A percentile compares a stretch with the other conserved stretches of the same genome.
Conservation (phyloP, 2,797 vertebrate genomes). For the Trichosurus vulpecula region DNA sequence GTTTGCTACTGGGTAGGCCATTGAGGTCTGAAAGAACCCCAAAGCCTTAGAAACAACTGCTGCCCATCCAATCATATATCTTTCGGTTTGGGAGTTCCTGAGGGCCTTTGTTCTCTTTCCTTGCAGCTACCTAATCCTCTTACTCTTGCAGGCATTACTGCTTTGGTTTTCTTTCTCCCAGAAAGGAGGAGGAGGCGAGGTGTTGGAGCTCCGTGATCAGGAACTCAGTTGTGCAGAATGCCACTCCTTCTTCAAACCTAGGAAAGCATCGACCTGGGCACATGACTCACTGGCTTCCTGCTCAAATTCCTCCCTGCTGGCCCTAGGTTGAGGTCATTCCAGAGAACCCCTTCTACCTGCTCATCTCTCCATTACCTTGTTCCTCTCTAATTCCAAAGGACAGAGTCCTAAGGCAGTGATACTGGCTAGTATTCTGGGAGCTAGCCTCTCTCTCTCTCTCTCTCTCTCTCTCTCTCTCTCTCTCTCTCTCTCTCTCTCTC, state of each 20-base stretch:
- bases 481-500: too few species aligned
- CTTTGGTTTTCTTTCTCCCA: background rate
- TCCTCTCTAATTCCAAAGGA: background rate
- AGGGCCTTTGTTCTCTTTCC: background rate
- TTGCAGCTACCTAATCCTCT: background rate
- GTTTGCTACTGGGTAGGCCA: background rate
- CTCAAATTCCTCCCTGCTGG: background rate
- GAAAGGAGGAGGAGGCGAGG: background rate
- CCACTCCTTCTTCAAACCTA: background rate
- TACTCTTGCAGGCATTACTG: background rate
- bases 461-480: too few species aligned
- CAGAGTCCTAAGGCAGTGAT: background rate
- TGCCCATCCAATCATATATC: background rate
- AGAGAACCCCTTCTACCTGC: too few species aligned
- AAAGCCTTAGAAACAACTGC: background rate
- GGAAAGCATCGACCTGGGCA: background rate
- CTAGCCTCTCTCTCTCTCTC: background rate
- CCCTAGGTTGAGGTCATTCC: background rate
- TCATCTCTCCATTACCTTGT: background rate
- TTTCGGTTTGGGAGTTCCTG: background rate
- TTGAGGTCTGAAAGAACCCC: background rate
- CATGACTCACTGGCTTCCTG: background rate
- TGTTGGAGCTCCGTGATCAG: background rate
- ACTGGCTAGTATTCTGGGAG: background rate
- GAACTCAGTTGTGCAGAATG: background rate